A percentile compares a stretch with the other conserved stretches of the same genome.
phyloP scores from a whole-genome alignment of 2,113 vertebrate genomes.

The Nothocercus nigrocapillus region DNA sequence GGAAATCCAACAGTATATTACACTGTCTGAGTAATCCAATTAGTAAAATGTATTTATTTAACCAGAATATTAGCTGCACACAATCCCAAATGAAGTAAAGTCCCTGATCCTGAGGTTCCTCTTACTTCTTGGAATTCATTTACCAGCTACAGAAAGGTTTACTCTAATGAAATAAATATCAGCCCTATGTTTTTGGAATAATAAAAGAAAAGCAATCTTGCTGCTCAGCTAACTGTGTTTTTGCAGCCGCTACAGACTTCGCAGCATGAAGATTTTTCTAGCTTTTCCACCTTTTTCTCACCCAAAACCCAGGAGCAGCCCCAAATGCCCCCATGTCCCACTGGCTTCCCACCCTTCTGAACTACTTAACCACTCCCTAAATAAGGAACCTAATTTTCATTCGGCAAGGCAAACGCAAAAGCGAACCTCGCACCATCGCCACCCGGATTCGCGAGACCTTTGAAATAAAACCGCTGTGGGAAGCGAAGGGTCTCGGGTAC shows the following conservation, averaged over 20 bases:
- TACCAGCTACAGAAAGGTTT: slow-evolving; percentile 42
- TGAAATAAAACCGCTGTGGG: slow-evolving; percentile 14
- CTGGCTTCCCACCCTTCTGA: background rate
- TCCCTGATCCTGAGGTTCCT: slow-evolving; percentile 22
- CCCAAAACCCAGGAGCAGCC: background rate
- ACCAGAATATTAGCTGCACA: slow-evolving; percentile 66
- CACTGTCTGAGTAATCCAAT: slow-evolving; percentile 80
- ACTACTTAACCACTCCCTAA: background rate
- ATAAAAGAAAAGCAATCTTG: slow-evolving; percentile 35
- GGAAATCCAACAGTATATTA: slow-evolving; percentile 76
- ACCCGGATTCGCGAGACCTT: slow-evolving; percentile 4
- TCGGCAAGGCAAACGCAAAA: background rate
- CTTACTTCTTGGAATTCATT: slow-evolving; percentile 47
- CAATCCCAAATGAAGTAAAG: slow-evolving; percentile 55
- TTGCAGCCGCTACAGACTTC: background rate
- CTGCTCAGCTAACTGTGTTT: slow-evolving; percentile 17
- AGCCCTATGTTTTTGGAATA: slow-evolving; percentile 43
- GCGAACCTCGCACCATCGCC: background rate
- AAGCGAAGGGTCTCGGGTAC: background rate
- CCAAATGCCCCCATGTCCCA: background rate
- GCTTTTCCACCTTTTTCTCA: background rate
- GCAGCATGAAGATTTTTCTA: background rate
- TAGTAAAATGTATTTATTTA: slow-evolving; percentile 81
- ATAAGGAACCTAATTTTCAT: background rate
- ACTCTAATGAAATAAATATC: slow-evolving; percentile 60